Evolutionary conservation across 2,888 invertebrate species (phyloP).

Genomic region (Lochmaea capreae): DNA sequence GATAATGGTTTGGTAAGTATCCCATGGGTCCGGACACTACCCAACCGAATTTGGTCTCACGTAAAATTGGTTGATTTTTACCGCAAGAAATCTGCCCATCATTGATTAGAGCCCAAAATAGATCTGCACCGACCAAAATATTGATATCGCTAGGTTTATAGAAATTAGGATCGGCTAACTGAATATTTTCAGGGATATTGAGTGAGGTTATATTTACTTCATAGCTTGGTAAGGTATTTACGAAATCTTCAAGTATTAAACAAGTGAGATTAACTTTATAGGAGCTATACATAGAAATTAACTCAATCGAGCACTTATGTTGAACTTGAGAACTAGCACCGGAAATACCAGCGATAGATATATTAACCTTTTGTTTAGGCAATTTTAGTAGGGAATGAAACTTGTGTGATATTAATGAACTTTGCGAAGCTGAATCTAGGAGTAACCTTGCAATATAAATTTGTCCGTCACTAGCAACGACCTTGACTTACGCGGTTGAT

Average conservation of each 20-base stretch:
- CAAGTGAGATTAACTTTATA: neutral
- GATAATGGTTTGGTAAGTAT: neutral
- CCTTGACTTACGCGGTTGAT: slow-evolving; percentile 15
- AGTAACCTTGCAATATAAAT: slow-evolving; percentile 8
- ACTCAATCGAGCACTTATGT: neutral
- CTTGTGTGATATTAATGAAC: slow-evolving; percentile 3
- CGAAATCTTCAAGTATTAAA: neutral
- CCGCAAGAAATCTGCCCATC: neutral
- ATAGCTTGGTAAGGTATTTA: neutral
- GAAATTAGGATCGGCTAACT: slow-evolving; percentile 1
- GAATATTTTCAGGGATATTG: neutral
- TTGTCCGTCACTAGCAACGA: slow-evolving; percentile 1
- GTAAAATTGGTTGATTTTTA: neutral
- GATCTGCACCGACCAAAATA: slow-evolving; percentile 7
- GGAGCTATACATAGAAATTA: neutral
- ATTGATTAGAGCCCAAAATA: neutral
- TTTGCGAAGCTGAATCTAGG: slow-evolving; percentile 22
- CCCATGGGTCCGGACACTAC: neutral
- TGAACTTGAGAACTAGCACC: too few species aligned
- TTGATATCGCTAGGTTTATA: neutral
- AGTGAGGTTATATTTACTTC: neutral
- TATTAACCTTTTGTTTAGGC: neutral
- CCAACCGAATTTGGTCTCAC: neutral
- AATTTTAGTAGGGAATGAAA: neutral
- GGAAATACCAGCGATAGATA: slow-evolving; percentile 2